Evolutionary conservation across 2,797 vertebrate species (phyloP).

Genomic region (Sebastes glaucus): DNA sequence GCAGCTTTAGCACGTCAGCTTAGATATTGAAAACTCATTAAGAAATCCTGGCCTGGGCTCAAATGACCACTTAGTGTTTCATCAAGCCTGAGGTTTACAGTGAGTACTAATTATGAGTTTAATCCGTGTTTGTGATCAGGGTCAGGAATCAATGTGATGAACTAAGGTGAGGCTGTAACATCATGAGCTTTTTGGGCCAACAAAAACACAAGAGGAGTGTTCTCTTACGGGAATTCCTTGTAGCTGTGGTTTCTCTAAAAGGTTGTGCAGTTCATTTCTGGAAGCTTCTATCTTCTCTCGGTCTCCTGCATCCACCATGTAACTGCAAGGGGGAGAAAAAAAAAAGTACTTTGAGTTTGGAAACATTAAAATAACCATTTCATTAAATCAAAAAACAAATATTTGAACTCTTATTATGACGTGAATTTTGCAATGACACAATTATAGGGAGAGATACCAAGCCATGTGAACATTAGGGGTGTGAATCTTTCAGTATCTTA

Average conservation of each 20-base stretch:
- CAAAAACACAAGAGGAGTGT: background rate
- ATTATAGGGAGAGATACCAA: background rate
- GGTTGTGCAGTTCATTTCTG: constrained; percentile 96
- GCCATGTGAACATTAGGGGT: background rate
- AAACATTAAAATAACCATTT: background rate
- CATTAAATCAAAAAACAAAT: background rate
- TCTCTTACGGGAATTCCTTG: constrained; percentile 97
- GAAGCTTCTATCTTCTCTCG: constrained; percentile 97
- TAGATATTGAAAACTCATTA: constrained; percentile 4
- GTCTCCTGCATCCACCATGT: constrained; percentile 99
- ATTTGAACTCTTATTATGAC: background rate
- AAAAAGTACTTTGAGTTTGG: background rate
- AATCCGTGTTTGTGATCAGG: background rate
- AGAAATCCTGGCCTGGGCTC: background rate
- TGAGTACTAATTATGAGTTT: constrained; percentile 6
- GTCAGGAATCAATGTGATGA: constrained; percentile 10
- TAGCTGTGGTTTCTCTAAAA: constrained; percentile 97
- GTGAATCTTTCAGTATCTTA: no score
- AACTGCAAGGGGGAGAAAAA: constrained; percentile 77
- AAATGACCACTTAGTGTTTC: constrained; percentile 20
- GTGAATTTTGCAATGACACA: background rate
- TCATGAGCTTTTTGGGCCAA: background rate
- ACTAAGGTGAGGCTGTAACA: background rate
- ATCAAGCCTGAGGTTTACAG: constrained; percentile 15
- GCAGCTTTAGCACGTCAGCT: constrained; percentile 10